Evolutionary conservation across 2,797 vertebrate genomes (phyloP), one percentile per base, ranked within the genome.

Genomic region (Bradypodion ventrale): DNA sequence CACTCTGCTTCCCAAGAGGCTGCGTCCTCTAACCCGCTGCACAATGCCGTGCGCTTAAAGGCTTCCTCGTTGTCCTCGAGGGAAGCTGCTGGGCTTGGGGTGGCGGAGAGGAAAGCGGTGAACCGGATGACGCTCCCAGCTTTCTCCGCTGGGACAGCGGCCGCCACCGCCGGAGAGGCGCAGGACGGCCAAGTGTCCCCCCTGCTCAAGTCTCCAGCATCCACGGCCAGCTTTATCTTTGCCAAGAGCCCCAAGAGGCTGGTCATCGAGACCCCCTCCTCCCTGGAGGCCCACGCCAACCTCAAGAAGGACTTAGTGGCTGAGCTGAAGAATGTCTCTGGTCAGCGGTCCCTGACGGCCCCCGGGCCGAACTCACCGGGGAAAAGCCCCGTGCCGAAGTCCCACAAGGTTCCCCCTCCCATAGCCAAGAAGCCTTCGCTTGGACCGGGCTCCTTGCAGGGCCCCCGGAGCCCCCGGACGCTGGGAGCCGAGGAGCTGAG

Each of bases 151-250:
- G 56, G 84, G 0, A 19, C 46, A 62, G 35, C 0, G 46, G 63
- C 21, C 7, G 7, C n/a, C 19, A 6, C 42, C 0, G 4, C 40
- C 0, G 89, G n/a, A 0, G 85, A 83, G 0, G 5, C 77, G 0
- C 90, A 87, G 2, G 93, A 92, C 0, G 84, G 90, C 2, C 93
- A 83, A 75, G 74, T 89, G 8, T 94, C 93, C 19, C 89, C 93
- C 62, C 49, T 92, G 56, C 91, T 82, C 68, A 97, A 94, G 84
- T 98, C 98, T 0, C 95, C 98, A 0, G 96, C 97, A 78, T 97
- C 96, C 82, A 98, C 95, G 0, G 98, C 98, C 89, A 99, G 97
- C 93, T 99, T 99, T 88, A 97, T 99, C 93, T 99, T 99, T 76
- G 96, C 98, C 85, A 99, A 98, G 93, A 98, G 96, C 93, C 92